Evolutionary conservation across 2,797 vertebrate species (phyloP).

Genomic region (Argya squamiceps): DNA sequence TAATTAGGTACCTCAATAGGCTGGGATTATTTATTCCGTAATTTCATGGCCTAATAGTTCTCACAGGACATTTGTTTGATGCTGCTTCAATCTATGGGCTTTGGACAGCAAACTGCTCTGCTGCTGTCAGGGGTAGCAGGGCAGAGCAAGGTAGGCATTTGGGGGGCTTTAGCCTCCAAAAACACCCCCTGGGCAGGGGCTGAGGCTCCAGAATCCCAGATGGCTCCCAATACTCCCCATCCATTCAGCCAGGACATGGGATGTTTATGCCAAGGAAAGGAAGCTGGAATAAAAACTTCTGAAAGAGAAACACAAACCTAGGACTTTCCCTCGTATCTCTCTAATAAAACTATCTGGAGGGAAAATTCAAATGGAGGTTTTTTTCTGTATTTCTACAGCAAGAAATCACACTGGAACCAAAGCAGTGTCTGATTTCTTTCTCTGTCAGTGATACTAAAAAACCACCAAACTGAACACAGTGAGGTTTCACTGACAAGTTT

Average conservation of each 20-base stretch:
- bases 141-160: background rate
- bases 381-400: background rate
- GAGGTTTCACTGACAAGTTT: background rate
- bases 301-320: background rate
- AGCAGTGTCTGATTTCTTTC: background rate
- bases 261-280: rapidly evolving
- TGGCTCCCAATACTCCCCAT: background rate
- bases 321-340: background rate
- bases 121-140: background rate
- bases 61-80: background rate
- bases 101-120: background rate
- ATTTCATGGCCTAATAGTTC: background rate
- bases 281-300: background rate
- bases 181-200: background rate
- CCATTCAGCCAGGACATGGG: background rate
- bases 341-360: background rate
- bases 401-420: background rate
- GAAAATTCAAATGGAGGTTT: background rate
- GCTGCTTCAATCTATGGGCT: background rate
- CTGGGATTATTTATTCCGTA: background rate
- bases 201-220: no score
- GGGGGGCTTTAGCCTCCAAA: background rate
- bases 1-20: background rate
- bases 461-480: rapidly evolving
- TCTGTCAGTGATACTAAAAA: background rate